A percentile compares a stretch with the other conserved stretches of the same genome.
phyloP scores from a whole-genome alignment of 1,140 invertebrate species.

The Contarinia nasturtii region DNA sequence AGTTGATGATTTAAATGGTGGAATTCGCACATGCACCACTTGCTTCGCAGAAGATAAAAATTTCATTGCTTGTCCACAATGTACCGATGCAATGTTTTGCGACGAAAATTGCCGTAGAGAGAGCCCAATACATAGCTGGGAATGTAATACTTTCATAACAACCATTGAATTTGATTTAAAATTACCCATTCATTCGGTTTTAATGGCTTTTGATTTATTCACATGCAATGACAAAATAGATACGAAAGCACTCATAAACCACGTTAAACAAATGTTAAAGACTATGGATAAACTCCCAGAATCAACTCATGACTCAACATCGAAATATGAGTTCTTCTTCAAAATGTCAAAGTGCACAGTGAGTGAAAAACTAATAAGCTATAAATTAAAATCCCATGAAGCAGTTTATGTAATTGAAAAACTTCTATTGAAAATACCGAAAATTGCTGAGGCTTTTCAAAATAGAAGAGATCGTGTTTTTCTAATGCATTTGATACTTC shows the following conservation, averaged over 20 bases:
- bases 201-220: too few species aligned
- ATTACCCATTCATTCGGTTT: too few species aligned
- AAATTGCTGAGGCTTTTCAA: too few species aligned
- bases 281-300: background rate
- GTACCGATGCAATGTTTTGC: background rate
- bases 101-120: background rate
- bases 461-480: background rate
- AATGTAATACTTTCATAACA: background rate
- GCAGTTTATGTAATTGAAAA: too few species aligned
- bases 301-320: background rate
- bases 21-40: too few species aligned
- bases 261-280: background rate
- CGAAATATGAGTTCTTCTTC: background rate
- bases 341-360: too few species aligned
- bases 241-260: too few species aligned
- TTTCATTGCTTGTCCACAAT: background rate
- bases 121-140: background rate
- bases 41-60: background rate
- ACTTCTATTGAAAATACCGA: background rate
- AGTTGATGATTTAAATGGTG: too few species aligned
- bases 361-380: too few species aligned
- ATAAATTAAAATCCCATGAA: too few species aligned
- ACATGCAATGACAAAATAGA: too few species aligned
- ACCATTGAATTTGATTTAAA: too few species aligned
- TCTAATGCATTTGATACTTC: background rate